Percentiles rank a stretch among this genome's conserved stretches.
Evolutionary conservation across 2,888 invertebrate species (phyloP).

Genomic region (Palloptera scutellata): DNA sequence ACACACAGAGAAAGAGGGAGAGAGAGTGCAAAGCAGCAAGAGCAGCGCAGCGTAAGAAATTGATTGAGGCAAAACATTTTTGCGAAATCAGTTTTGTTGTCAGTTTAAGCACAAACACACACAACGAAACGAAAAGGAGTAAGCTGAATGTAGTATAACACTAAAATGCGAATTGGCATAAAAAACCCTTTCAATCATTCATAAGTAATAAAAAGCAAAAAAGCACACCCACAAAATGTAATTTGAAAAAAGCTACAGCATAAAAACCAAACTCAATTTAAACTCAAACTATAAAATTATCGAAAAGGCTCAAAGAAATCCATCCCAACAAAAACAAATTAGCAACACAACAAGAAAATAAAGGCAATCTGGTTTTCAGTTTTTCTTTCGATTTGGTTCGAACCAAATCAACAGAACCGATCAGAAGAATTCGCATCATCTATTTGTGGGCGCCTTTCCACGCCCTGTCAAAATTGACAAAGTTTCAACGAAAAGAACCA

Average conservation of each 20-base stretch:
- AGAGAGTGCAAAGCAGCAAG: not conserved
- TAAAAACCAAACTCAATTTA: not conserved
- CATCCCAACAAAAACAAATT: conserved; percentile 10
- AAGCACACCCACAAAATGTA: not conserved
- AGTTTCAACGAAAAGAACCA: conserved; percentile 4
- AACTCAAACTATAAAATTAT: not conserved
- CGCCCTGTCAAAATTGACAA: conserved; percentile 6
- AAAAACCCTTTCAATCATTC: conserved; percentile 17
- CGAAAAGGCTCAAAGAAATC: not conserved
- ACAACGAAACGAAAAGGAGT: too few species aligned
- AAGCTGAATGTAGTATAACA: not conserved
- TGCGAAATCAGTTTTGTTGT: not conserved
- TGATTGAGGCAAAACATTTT: not conserved
- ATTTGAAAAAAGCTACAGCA: not conserved
- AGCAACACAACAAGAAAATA: not conserved
- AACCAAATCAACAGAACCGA: too few species aligned
- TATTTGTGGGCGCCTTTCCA: too few species aligned
- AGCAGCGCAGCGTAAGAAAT: not conserved
- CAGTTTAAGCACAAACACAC: not conserved
- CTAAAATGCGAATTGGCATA: conserved; percentile 1
- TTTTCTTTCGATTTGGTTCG: too few species aligned
- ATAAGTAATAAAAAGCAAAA: not conserved
- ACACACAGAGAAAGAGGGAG: too few species aligned
- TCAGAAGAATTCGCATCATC: too few species aligned
- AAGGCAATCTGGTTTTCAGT: not conserved